Evolutionary conservation across 2,888 invertebrate genomes (phyloP).

Genomic region (Lochmaea crataegi): DNA sequence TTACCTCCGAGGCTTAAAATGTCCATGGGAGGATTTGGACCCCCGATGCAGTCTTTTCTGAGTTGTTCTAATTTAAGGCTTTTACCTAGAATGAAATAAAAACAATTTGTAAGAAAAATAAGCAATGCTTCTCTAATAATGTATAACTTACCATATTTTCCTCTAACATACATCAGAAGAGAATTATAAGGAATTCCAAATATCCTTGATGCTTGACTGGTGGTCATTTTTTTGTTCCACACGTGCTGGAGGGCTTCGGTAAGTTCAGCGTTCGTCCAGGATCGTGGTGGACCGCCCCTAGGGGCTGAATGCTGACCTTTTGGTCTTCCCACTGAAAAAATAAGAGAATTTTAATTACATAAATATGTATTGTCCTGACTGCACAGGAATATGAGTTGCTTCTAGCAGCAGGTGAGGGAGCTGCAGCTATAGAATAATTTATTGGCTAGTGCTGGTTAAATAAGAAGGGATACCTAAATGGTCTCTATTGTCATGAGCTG

Average conservation of each 20-base stretch:
- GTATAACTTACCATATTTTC: conserved; percentile 78
- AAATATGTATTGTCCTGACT: no score
- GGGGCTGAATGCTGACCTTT: conserved; percentile 94
- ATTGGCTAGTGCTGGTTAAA: no score
- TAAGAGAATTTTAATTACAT: no score
- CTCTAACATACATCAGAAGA: conserved; percentile 90
- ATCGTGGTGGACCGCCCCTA: conserved; percentile 88
- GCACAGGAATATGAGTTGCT: no score
- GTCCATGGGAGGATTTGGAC: conserved; percentile 72
- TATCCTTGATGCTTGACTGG: conserved; percentile 89
- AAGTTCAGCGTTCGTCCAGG: conserved; percentile 92
- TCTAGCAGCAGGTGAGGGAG: no score
- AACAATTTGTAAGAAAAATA: no score
- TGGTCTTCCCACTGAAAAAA: conserved; percentile 75
- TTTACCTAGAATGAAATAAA: conserved; percentile 65
- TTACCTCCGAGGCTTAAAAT: conserved; percentile 57
- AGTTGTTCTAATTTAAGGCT: conserved; percentile 89
- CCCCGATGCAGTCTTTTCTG: conserved; percentile 88
- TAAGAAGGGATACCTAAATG: no score
- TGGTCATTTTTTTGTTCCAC: conserved; percentile 97
- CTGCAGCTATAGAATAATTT: no score
- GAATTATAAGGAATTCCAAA: conserved; percentile 96
- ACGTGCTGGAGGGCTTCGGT: conserved; percentile 92
- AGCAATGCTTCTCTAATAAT: no score
- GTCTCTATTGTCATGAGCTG: no score